These are phyloP conservation scores for Ypsolopha sequella DNA, from an alignment of 2,888 invertebrate species.

Conservation along the genomic window DNA sequence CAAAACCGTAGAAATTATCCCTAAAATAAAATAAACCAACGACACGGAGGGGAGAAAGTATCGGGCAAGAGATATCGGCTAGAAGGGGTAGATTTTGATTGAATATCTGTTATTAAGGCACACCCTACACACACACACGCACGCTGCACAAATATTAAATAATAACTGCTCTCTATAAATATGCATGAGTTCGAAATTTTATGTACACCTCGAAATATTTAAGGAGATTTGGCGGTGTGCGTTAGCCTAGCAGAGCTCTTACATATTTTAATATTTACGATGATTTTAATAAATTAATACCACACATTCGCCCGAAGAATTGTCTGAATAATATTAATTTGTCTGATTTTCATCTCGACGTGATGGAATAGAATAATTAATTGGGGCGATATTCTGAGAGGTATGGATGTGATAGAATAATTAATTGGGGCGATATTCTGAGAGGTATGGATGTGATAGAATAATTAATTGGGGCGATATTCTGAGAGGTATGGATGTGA, in stretches of 20 bases:
- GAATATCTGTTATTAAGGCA: slow-evolving; percentile 70
- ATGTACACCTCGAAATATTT: slow-evolving; percentile 24
- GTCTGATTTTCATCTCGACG: slow-evolving; percentile 25
- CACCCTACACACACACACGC: slow-evolving; percentile 48
- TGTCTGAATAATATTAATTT: slow-evolving; percentile 15
- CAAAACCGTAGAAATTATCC: slow-evolving; percentile 8
- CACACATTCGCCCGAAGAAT: slow-evolving; percentile 9
- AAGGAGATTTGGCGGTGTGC: slow-evolving; percentile 3
- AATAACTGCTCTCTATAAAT: slow-evolving; percentile 64
- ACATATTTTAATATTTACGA: slow-evolving; percentile 6
- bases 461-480: too few species aligned
- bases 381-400: slow-evolving; percentile 25
- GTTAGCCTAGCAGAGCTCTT: background rate
- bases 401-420: slow-evolving; percentile 28
- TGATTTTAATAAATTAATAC: slow-evolving; percentile 12
- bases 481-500: slow-evolving; percentile 26
- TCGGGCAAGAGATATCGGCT: slow-evolving; percentile 62
- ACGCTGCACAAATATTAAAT: slow-evolving; percentile 44
- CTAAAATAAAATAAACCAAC: slow-evolving; percentile 36
- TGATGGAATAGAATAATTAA: slow-evolving; percentile 53
- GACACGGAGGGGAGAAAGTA: slow-evolving; percentile 42
- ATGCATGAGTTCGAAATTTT: slow-evolving; percentile 63
- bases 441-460: slow-evolving; percentile 27
- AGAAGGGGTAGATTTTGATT: slow-evolving; percentile 68
- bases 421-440: too few species aligned